These are phyloP conservation scores for Eucidaris tribuloides DNA, from an alignment of 35 echinoderm and acorn worm species.

Conservation along the genomic window DNA sequence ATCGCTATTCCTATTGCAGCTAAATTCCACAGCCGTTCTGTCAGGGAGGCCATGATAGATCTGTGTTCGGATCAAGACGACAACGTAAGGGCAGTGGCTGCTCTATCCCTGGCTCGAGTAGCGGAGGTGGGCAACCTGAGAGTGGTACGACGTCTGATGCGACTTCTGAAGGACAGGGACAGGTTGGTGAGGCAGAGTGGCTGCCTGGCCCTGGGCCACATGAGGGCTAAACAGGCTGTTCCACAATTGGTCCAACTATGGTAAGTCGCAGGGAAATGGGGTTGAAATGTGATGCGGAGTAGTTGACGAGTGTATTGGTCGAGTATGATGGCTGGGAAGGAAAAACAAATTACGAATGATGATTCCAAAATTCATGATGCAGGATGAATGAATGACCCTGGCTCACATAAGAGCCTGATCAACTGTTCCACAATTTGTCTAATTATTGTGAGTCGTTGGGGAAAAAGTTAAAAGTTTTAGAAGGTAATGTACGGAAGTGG, in stretches of 20 bases:
- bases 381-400: too few relatives aligned
- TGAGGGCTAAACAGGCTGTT: slow-evolving; percentile 83
- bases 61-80: slow-evolving; percentile 77
- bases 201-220: slow-evolving; percentile 89
- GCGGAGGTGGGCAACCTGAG: slow-evolving; percentile 43
- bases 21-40: slow-evolving; percentile 86
- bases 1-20: slow-evolving; percentile 24
- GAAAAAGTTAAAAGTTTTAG: too few relatives aligned
- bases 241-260: slow-evolving; percentile 80
- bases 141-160: slow-evolving; percentile 54
- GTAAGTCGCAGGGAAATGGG: too few relatives aligned
- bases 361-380: too few relatives aligned
- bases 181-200: slow-evolving; percentile 87
- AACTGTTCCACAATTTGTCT: too few relatives aligned
- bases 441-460: too few relatives aligned
- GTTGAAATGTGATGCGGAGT: too few relatives aligned
- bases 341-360: too few relatives aligned
- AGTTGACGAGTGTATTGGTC: too few relatives aligned
- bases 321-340: too few relatives aligned
- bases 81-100: slow-evolving; percentile 86
- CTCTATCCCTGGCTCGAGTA: slow-evolving; percentile 83
- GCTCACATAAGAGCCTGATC: too few relatives aligned
- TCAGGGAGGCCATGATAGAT: slow-evolving; percentile 87
- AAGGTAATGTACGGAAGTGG: too few relatives aligned
- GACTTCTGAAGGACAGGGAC: slow-evolving; percentile 77